phyloP scores from a whole-genome alignment of 2,113 vertebrate species.

The Menidia beryllina region DNA sequence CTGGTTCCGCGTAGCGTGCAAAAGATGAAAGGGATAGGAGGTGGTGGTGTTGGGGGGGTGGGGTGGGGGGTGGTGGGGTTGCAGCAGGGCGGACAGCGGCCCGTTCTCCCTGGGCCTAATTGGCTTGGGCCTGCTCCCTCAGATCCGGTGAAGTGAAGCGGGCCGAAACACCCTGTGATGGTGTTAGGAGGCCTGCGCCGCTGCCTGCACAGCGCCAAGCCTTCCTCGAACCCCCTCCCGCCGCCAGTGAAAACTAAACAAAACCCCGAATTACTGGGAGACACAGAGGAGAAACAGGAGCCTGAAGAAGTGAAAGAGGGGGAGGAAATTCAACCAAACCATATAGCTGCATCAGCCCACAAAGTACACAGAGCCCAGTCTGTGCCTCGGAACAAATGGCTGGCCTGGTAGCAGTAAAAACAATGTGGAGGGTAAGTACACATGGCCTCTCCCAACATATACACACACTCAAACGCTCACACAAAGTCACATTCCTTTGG shows the following conservation, averaged over 20 bases:
- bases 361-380: slow-evolving; percentile 56
- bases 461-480: slow-evolving; percentile 32
- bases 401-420: slow-evolving; percentile 72
- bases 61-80: slow-evolving; percentile 55
- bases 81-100: slow-evolving; percentile 67
- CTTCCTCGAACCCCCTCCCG: slow-evolving; percentile 27
- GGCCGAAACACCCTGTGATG: slow-evolving; percentile 71
- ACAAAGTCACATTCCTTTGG: slow-evolving; percentile 60
- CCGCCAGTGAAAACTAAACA: slow-evolving; percentile 56
- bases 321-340: slow-evolving; percentile 54
- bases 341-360: slow-evolving; percentile 50
- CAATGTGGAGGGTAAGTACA: slow-evolving; percentile 74
- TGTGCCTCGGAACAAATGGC: slow-evolving; percentile 70
- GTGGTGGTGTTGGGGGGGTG: slow-evolving; percentile 53
- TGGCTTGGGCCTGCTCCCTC: slow-evolving; percentile 73
- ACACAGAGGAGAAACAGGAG: slow-evolving; percentile 49
- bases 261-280: slow-evolving; percentile 56
- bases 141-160: slow-evolving; percentile 79
- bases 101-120: slow-evolving; percentile 71
- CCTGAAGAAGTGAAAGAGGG: slow-evolving; percentile 19
- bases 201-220: slow-evolving; percentile 51
- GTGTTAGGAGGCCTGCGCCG: slow-evolving; percentile 66
- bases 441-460: slow-evolving; percentile 63
- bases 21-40: slow-evolving; percentile 73
- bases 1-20: slow-evolving; percentile 67